Conservation (phyloP, 2,113 vertebrate species). For the Cottus gobio region DNA sequence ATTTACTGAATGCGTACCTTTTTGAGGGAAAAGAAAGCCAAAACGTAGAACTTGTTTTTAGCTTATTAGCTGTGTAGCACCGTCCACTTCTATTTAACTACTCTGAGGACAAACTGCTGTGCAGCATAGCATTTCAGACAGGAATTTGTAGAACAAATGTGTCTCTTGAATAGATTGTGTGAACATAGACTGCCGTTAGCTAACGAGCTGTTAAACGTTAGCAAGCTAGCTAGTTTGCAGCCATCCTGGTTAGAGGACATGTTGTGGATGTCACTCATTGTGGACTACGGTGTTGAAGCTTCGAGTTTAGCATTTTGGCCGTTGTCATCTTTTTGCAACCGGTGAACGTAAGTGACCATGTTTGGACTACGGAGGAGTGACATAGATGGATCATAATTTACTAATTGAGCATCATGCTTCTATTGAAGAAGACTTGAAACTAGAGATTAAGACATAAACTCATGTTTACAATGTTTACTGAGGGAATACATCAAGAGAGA, state of each 20-base stretch:
- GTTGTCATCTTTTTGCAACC: neutral
- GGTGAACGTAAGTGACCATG: neutral
- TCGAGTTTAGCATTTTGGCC: no score
- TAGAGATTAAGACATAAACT: neutral
- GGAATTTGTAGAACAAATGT: neutral
- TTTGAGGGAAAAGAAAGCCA: neutral
- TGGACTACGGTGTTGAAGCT: no score
- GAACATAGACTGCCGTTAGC: neutral
- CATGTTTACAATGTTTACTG: no score
- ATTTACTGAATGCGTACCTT: neutral
- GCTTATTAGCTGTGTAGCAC: neutral
- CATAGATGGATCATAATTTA: neutral
- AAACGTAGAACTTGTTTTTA: neutral
- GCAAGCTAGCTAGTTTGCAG: neutral
- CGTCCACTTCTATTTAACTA: neutral
- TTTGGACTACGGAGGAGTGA: neutral
- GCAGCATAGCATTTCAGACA: neutral
- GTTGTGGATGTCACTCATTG: no score
- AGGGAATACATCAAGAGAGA: no score
- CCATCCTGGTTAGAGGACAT: neutral
- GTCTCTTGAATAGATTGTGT: neutral
- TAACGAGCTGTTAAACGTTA: neutral
- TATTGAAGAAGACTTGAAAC: neutral
- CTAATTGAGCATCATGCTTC: neutral
- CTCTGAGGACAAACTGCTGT: neutral